These are phyloP conservation scores for Poecile montanus DNA, from an alignment of 2,797 vertebrate genomes.

Conservation along the genomic window DNA sequence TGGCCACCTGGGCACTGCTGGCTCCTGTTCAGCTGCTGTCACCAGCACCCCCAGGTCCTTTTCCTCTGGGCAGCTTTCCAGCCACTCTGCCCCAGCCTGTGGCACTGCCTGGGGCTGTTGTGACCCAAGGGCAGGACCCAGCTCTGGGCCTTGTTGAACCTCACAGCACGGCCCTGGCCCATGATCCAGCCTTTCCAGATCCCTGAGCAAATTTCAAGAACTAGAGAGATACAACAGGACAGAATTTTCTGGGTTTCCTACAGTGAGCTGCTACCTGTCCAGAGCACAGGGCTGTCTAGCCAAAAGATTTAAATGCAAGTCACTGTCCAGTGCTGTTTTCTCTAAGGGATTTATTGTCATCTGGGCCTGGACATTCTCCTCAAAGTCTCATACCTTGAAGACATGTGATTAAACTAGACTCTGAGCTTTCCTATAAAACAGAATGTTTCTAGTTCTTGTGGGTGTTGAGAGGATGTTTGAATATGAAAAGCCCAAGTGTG, in stretches of 20 bases:
- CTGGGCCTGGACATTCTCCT: not conserved
- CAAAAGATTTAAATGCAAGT: accelerated
- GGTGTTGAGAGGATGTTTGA: not conserved
- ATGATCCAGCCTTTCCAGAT: not conserved
- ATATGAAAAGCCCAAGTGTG: not conserved
- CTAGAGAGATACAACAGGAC: not conserved
- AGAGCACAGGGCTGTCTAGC: accelerated
- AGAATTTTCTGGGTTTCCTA: not conserved
- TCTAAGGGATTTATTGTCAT: not conserved
- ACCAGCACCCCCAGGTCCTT: not conserved
- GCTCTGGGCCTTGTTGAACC: not conserved
- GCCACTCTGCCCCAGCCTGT: not conserved
- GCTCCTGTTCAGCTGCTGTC: not conserved
- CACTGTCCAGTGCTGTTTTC: not conserved
- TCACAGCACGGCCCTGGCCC: not conserved
- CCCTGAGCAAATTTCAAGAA: not conserved
- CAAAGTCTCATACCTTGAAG: not conserved
- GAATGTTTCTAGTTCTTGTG: not conserved
- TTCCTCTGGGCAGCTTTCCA: not conserved
- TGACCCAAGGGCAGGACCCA: not conserved
- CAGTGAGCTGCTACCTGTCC: not conserved
- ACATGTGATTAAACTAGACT: not conserved
- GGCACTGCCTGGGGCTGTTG: not conserved
- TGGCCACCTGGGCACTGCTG: not conserved
- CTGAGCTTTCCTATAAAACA: not conserved